phyloP scores from a whole-genome alignment of 2,888 invertebrate species.

The Mythimna albipuncta region DNA sequence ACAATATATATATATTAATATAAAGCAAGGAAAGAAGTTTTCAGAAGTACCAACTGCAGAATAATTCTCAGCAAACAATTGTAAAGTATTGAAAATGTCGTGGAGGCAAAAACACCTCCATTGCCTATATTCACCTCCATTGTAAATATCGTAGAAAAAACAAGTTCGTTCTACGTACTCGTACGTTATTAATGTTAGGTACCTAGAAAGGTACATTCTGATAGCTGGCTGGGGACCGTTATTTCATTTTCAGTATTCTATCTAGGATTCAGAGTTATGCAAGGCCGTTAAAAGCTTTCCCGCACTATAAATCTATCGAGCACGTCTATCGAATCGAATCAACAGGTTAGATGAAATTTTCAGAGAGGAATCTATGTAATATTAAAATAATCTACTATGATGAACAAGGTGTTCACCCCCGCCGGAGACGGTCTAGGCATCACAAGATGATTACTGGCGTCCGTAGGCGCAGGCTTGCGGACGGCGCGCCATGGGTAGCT shows the following conservation, averaged over 20 bases:
- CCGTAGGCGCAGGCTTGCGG: too few species aligned
- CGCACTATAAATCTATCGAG: constrained; percentile 50
- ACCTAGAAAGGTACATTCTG: constrained; percentile 11
- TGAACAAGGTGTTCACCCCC: neutral
- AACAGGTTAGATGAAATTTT: constrained; percentile 43
- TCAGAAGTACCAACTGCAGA: too few species aligned
- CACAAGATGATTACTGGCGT: too few species aligned
- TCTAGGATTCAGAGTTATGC: constrained; percentile 43
- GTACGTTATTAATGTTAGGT: constrained; percentile 30
- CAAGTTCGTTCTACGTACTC: neutral
- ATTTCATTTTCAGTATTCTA: constrained; percentile 47
- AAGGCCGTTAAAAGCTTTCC: constrained; percentile 39
- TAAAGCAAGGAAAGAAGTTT: too few species aligned
- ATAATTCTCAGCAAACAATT: too few species aligned
- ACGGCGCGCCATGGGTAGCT: too few species aligned
- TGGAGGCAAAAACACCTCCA: too few species aligned
- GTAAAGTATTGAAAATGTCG: too few species aligned
- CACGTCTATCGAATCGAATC: constrained; percentile 39
- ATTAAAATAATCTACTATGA: constrained; percentile 24
- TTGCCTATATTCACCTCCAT: too few species aligned
- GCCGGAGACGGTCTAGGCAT: too few species aligned
- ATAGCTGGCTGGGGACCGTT: constrained; percentile 15
- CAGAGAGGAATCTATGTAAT: constrained; percentile 8
- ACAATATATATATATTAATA: too few species aligned
- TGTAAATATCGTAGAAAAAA: constrained; percentile 4